Conservation (phyloP, 2,797 vertebrate genomes). For the Pygocentrus nattereri region DNA sequence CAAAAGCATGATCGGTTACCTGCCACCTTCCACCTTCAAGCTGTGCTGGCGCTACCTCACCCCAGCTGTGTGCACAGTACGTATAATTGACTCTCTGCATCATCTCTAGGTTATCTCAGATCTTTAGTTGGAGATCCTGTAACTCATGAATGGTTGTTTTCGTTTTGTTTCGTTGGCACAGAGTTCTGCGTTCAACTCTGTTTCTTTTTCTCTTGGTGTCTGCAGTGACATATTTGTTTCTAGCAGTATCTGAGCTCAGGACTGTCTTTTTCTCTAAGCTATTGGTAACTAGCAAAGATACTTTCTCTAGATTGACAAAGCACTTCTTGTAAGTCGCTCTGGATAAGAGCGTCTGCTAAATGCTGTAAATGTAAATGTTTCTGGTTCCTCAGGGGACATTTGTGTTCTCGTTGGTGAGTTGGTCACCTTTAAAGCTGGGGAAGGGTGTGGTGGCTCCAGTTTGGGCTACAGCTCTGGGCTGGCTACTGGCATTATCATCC, state of each 20-base stretch:
- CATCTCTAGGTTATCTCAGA: background rate
- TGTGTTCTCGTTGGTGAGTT: constrained; percentile 74
- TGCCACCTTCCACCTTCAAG: constrained; percentile 68
- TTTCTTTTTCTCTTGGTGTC: no score
- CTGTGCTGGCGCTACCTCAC: constrained; percentile 81
- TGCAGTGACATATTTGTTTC: no score
- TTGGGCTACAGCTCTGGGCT: constrained; percentile 74
- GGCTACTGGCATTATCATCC: constrained; percentile 74
- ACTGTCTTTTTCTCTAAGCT: no score
- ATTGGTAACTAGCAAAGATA: no score
- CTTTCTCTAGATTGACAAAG: no score
- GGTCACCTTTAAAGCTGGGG: constrained; percentile 73
- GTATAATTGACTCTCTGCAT: constrained; percentile 44
- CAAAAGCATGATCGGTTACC: constrained; percentile 75
- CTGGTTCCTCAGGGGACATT: constrained; percentile 70
- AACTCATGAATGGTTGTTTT: constrained; percentile 18
- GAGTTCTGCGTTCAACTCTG: no score
- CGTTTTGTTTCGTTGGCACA: no score
- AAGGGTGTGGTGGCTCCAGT: constrained; percentile 69
- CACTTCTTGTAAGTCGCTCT: no score
- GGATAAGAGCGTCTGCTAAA: no score
- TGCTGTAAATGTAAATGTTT: no score
- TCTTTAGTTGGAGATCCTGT: background rate
- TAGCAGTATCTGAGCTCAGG: no score
- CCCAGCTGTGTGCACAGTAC: constrained; percentile 76